Conservation (phyloP, 2,888 invertebrate species). For the Drosophila macrothrix region DNA sequence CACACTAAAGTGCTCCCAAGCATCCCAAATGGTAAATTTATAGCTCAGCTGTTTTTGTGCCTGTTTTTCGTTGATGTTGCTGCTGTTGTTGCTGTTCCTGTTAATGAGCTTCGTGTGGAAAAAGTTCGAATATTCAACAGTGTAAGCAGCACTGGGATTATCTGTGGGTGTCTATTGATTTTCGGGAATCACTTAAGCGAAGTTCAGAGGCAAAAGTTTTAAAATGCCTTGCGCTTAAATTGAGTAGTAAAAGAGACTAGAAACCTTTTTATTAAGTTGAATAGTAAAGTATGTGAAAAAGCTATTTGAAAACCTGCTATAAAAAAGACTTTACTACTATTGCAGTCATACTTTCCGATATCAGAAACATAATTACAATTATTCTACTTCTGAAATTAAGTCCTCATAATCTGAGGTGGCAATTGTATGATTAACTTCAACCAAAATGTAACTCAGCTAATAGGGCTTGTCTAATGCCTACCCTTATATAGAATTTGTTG, state of each 20-base stretch:
- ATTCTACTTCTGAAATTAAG: neutral
- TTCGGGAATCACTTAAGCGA: slow-evolving; percentile 1
- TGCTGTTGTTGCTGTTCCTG: slow-evolving; percentile 17
- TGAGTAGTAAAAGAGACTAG: neutral
- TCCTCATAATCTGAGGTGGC: neutral
- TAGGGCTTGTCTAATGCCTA: neutral
- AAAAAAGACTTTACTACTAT: neutral
- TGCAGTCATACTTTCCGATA: neutral
- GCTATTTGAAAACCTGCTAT: neutral
- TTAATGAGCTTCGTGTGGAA: slow-evolving; percentile 38
- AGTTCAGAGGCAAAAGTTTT: neutral
- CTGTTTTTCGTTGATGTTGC: neutral
- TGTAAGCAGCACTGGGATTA: slow-evolving; percentile 16
- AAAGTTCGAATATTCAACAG: slow-evolving; percentile 36
- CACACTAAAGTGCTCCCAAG: slow-evolving; percentile 27
- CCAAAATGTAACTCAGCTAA: neutral
- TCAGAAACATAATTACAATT: neutral
- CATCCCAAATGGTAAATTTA: slow-evolving; percentile 20
- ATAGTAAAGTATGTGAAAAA: neutral
- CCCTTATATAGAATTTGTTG: neutral
- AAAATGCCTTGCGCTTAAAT: neutral
- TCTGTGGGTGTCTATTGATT: slow-evolving; percentile 19
- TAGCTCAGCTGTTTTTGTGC: slow-evolving; percentile 18
- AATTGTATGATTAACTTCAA: neutral
- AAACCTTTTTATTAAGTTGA: neutral